Conservation (phyloP, 2,888 invertebrate species). For the Apamea monoglypha region DNA sequence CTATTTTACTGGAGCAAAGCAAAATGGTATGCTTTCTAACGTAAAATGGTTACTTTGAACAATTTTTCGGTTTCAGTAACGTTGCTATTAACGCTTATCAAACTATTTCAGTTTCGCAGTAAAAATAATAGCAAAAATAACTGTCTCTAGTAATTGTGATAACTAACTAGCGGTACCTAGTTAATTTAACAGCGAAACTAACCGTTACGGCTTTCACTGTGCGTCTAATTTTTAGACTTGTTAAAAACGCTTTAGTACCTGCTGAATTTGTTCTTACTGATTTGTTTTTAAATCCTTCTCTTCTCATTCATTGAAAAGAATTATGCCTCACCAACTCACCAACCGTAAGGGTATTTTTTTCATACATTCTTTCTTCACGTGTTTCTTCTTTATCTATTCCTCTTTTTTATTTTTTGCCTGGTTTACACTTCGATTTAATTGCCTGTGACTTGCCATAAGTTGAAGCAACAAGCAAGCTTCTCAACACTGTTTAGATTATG, state of each 20-base stretch:
- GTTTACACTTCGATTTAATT: neutral
- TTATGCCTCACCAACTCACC: neutral
- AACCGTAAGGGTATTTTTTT: neutral
- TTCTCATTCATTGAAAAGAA: neutral
- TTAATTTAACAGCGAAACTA: constrained; percentile 25
- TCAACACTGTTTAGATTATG: neutral
- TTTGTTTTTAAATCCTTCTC: too few species aligned
- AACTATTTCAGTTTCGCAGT: constrained; percentile 28
- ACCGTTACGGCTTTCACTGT: constrained; percentile 22
- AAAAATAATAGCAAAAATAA: constrained; percentile 12
- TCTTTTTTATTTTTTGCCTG: neutral
- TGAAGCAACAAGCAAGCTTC: neutral
- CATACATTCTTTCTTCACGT: neutral
- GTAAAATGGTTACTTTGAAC: constrained; percentile 61
- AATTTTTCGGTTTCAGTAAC: constrained; percentile 55
- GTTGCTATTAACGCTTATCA: constrained; percentile 17
- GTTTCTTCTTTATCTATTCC: neutral
- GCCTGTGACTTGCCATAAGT: neutral
- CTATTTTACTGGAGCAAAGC: constrained; percentile 85
- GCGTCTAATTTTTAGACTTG: neutral
- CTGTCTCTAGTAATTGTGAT: constrained; percentile 7
- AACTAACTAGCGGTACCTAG: constrained; percentile 22
- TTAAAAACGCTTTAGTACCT: constrained; percentile 11
- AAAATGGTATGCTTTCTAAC: constrained; percentile 85
- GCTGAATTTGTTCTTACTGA: neutral